Evolutionary conservation across 1,140 invertebrate species (phyloP).

Genomic region (Heliconius melpomene): DNA sequence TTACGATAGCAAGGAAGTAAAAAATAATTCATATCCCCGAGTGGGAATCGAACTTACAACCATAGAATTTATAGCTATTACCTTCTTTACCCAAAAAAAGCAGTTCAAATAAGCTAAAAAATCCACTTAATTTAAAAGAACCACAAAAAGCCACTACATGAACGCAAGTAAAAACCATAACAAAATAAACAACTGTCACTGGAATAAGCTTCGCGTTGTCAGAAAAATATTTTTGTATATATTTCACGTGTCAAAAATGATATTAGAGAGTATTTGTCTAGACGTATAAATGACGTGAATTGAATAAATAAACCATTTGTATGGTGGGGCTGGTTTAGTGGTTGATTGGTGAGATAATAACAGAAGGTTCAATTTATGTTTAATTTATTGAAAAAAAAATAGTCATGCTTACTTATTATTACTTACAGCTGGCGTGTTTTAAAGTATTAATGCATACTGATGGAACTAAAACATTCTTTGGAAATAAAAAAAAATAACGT

Average conservation of each 20-base stretch:
- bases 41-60: too few species aligned
- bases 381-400: too few species aligned
- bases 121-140: background rate
- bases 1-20: too few species aligned
- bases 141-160: background rate
- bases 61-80: too few species aligned
- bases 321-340: background rate
- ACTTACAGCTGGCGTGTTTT: too few species aligned
- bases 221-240: constrained; percentile 7
- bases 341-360: background rate
- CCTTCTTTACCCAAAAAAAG: too few species aligned
- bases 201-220: background rate
- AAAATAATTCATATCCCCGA: too few species aligned
- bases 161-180: background rate
- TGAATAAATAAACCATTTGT: background rate
- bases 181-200: background rate
- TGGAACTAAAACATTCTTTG: too few species aligned
- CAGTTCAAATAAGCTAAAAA: background rate
- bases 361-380: background rate
- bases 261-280: constrained; percentile 1
- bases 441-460: too few species aligned
- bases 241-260: constrained; percentile 7
- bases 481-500: too few species aligned
- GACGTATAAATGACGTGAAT: background rate
- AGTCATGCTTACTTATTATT: too few species aligned